Percentiles rank a stretch among this genome's conserved stretches.
These are phyloP conservation scores for Eilema caniola DNA, from an alignment of 2,888 invertebrate genomes.

Conservation along the genomic window DNA sequence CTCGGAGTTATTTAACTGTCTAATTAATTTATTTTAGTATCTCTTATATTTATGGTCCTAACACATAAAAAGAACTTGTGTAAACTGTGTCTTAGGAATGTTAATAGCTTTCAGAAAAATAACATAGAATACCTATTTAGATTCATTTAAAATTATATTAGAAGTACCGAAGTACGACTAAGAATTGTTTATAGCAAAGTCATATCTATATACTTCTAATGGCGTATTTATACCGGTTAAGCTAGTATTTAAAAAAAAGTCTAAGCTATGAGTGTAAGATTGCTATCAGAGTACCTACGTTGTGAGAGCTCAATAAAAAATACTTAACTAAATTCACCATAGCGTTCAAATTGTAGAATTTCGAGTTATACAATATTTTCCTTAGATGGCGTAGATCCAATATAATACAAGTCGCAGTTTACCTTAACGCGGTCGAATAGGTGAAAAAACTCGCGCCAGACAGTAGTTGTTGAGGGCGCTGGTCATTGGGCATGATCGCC, in stretches of 20 bases:
- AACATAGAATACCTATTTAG: background rate
- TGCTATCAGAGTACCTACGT: background rate
- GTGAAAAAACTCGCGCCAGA: constrained; percentile 12
- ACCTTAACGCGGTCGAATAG: constrained; percentile 4
- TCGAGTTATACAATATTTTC: background rate
- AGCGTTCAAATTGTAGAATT: background rate
- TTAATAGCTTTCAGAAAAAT: background rate
- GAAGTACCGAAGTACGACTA: background rate
- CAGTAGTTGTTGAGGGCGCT: constrained; percentile 5
- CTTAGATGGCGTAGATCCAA: background rate
- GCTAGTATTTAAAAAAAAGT: too few species aligned
- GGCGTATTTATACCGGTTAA: too few species aligned
- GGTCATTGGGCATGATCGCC: constrained; percentile 16
- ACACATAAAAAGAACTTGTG: constrained; percentile 5
- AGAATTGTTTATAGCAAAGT: background rate
- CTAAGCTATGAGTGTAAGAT: background rate
- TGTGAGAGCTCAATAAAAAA: background rate
- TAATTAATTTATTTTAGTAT: background rate
- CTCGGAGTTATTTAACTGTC: constrained; percentile 14
- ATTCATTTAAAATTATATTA: background rate
- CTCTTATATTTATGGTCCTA: constrained; percentile 14
- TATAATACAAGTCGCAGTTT: background rate
- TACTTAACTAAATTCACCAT: background rate
- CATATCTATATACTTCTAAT: too few species aligned
- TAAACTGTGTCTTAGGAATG: background rate